Percentiles rank a stretch among this genome's conserved stretches.
Conservation (phyloP, 2,888 invertebrate species). For the Andrena praecox region DNA sequence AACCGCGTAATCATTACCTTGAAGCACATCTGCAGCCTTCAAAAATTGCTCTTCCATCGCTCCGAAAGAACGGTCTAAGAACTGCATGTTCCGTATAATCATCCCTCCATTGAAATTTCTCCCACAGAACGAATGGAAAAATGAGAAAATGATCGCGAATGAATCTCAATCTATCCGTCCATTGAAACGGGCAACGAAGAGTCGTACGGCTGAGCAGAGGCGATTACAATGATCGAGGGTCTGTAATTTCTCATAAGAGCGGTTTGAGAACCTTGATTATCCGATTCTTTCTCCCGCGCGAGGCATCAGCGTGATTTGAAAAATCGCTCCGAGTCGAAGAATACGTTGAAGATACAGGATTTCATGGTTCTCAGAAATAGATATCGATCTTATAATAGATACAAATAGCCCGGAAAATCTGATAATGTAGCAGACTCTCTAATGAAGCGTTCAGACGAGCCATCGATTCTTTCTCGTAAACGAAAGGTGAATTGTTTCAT, state of each 20-base stretch:
- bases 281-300: not conserved
- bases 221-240: conserved; percentile 10
- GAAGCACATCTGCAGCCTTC: too few relatives aligned
- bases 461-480: not conserved
- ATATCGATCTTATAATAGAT: not conserved
- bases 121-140: not conserved
- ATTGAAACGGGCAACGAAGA: not conserved
- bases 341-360: not conserved
- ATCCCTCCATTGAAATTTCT: not conserved
- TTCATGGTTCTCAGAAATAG: not conserved
- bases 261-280: not conserved
- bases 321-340: not conserved
- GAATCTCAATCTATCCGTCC: not conserved
- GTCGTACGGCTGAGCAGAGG: not conserved
- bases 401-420: conserved; percentile 14
- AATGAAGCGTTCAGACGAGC: not conserved
- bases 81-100: not conserved
- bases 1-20: too few relatives aligned
- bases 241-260: not conserved
- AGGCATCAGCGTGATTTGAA: not conserved
- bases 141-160: not conserved
- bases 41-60: too few relatives aligned
- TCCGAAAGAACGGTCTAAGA: not conserved
- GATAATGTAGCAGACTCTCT: not conserved
- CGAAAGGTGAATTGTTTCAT: not conserved